Percentiles rank a stretch among this genome's conserved stretches.
Evolutionary conservation across 2,797 vertebrate species (phyloP).

Genomic region (Acanthopagrus latus): DNA sequence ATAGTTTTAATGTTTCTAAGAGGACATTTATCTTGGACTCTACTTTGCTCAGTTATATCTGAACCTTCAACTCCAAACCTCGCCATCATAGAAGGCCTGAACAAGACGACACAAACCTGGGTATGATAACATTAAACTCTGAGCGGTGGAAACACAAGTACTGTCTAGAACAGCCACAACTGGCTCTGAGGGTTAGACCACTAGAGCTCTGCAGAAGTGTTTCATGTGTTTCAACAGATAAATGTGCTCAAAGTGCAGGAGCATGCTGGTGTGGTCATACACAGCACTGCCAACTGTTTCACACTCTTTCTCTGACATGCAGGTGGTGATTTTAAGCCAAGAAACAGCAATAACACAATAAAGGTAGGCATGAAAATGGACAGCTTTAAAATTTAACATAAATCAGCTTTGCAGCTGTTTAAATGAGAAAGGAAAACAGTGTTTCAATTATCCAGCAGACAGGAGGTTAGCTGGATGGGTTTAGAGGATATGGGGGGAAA

Average conservation of each 20-base stretch:
- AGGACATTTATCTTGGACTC: constrained; percentile 31
- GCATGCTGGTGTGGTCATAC: not conserved
- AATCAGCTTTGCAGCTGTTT: not conserved
- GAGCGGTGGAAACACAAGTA: constrained; percentile 10
- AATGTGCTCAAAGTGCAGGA: not conserved
- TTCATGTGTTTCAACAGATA: too few relatives aligned
- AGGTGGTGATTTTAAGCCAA: not conserved
- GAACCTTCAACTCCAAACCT: constrained; percentile 14
- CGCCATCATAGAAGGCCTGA: constrained; percentile 18
- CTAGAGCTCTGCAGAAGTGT: not conserved
- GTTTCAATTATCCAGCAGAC: too few relatives aligned
- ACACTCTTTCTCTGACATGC: not conserved
- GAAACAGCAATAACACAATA: not conserved
- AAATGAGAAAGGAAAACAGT: not conserved
- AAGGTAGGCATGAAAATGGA: not conserved
- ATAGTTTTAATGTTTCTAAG: constrained; percentile 3
- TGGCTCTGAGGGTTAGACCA: too few relatives aligned
- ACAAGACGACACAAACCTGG: constrained; percentile 10
- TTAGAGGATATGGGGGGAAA: too few relatives aligned
- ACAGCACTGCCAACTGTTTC: not conserved
- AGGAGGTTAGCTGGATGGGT: too few relatives aligned
- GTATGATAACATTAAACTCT: not conserved
- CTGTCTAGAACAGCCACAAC: too few relatives aligned
- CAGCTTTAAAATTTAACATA: not conserved
- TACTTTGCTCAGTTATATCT: not conserved